Evolutionary conservation across 1,140 invertebrate species (phyloP).

Genomic region (Trichoplusia ni): DNA sequence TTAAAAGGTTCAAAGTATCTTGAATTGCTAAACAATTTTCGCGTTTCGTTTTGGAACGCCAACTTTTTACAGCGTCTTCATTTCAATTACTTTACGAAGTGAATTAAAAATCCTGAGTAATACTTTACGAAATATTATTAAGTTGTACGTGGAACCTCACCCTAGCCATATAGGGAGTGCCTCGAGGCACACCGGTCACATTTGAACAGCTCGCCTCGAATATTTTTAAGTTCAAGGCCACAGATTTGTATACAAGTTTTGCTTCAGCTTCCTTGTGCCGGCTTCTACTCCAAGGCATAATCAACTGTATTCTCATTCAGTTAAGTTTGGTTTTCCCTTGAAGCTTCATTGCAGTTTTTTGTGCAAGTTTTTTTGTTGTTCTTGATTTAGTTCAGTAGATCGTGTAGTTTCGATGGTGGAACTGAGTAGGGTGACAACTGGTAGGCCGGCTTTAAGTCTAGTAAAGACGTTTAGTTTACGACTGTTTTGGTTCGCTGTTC

Average conservation of each 20-base stretch:
- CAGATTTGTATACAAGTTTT: constrained; percentile 55
- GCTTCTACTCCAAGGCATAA: constrained; percentile 13
- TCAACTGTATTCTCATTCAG: not conserved
- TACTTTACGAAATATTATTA: constrained; percentile 18
- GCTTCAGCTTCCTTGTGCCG: constrained; percentile 57
- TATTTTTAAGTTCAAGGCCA: constrained; percentile 65
- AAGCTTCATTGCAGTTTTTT: constrained; percentile 24
- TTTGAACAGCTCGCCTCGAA: constrained; percentile 49
- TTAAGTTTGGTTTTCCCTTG: constrained; percentile 17
- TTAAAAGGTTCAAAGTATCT: too few species aligned
- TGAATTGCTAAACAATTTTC: not conserved
- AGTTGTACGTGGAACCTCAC: constrained; percentile 20
- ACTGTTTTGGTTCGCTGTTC: not conserved
- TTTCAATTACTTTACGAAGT: constrained; percentile 1
- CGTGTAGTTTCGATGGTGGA: constrained; percentile 29
- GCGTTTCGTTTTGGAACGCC: not conserved
- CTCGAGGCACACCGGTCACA: constrained; percentile 45
- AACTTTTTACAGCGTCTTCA: constrained; percentile 1
- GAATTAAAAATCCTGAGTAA: constrained; percentile 10
- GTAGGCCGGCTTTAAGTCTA: constrained; percentile 8
- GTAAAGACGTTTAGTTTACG: constrained; percentile 5
- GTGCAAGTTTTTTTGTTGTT: constrained; percentile 24
- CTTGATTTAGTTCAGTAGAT: constrained; percentile 37
- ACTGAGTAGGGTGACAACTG: constrained; percentile 21
- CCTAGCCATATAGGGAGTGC: constrained; percentile 39